Conservation (phyloP, 2,888 invertebrate genomes). For the Athrips mouffetella region DNA sequence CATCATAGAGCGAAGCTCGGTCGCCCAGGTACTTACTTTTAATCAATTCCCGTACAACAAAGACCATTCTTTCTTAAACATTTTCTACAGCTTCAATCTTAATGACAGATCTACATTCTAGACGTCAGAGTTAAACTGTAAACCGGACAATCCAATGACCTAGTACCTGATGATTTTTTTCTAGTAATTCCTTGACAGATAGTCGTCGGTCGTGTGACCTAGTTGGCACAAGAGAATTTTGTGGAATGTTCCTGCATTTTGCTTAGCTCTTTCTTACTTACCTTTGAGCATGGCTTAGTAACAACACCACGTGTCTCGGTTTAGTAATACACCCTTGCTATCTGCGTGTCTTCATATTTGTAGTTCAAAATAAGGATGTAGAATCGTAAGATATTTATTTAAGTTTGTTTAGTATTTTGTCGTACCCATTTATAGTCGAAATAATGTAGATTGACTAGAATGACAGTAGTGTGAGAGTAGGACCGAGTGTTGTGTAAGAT, state of each 20-base stretch:
- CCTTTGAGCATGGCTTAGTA: no score
- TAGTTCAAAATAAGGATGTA: no score
- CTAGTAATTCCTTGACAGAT: constrained; percentile 42
- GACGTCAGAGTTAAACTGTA: neutral
- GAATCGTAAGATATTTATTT: no score
- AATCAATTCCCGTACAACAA: neutral
- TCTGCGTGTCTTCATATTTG: no score
- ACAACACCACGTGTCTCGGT: no score
- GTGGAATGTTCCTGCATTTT: constrained; percentile 40
- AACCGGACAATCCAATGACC: constrained; percentile 8
- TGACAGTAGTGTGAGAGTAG: no score
- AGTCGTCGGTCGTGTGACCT: constrained; percentile 55
- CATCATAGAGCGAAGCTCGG: no score
- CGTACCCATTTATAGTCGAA: no score
- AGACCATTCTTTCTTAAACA: neutral
- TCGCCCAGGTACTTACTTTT: neutral
- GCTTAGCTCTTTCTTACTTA: constrained; percentile 12
- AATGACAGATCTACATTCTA: neutral
- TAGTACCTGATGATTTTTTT: constrained; percentile 32
- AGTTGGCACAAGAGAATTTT: constrained; percentile 61
- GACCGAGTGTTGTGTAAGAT: no score
- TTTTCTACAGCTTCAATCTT: neutral
- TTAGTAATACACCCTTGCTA: no score
- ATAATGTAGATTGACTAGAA: no score
- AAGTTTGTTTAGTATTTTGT: no score